A percentile compares a stretch with the other conserved stretches of the same genome.
These are phyloP conservation scores for Uria aalge DNA, from an alignment of 2,113 vertebrate genomes.

Conservation along the genomic window DNA sequence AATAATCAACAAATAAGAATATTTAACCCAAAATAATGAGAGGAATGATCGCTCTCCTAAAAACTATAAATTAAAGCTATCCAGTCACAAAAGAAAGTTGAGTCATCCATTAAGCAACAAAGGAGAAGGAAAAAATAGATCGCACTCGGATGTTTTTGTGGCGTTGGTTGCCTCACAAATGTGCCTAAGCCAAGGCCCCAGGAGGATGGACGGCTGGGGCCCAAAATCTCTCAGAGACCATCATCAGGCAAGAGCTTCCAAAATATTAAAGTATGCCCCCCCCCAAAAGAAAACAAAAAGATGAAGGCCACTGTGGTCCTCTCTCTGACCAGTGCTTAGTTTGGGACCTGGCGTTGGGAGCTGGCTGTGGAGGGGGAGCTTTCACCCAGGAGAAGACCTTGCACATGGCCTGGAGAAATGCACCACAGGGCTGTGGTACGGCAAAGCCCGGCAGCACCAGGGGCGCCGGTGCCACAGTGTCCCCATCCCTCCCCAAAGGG, in stretches of 20 bases:
- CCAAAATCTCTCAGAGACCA: background rate
- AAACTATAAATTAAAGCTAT: conserved; percentile 73
- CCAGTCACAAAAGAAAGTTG: conserved; percentile 70
- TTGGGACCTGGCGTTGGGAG: accelerated
- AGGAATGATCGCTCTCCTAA: conserved; percentile 35
- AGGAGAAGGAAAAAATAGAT: conserved; percentile 61
- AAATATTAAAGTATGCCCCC: background rate
- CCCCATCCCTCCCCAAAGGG: background rate
- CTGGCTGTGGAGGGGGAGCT: background rate
- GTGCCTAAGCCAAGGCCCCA: conserved; percentile 5
- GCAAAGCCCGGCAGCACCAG: background rate
- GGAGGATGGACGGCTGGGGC: background rate
- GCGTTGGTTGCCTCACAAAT: conserved; percentile 23
- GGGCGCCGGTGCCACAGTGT: accelerated
- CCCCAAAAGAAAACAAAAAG: background rate
- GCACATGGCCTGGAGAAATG: accelerated
- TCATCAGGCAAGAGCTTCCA: background rate
- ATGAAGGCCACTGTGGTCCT: background rate
- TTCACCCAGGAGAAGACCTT: background rate
- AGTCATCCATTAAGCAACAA: conserved; percentile 70
- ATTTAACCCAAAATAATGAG: conserved; percentile 70
- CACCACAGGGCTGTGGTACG: accelerated
- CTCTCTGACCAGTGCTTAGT: background rate
- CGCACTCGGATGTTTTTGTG: conserved; percentile 47
- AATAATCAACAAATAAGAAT: conserved; percentile 70